Base-by-base conservation (phyloP, 2,888 invertebrate species). In the Coremacera marginata region DNA sequence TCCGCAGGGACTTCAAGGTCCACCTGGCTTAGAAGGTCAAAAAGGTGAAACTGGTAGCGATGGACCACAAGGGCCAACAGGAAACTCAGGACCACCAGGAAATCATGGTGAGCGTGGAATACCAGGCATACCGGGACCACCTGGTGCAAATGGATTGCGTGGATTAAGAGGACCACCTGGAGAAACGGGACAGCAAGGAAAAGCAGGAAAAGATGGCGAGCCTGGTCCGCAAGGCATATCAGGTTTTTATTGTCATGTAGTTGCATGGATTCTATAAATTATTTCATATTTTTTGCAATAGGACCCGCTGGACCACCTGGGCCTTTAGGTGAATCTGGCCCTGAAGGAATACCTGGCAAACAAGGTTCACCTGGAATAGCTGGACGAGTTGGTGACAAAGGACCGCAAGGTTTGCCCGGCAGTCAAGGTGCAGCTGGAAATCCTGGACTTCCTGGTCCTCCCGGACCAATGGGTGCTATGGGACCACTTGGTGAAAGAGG, bases 301-400 rank as follows among this genome's bases (percentile, higher is more conserved):
- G 95, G 95, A 2, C 91, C 92, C 0, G 91, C 92, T 80, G 95
- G 95, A 0, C 91, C 91, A 2, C 91, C 92, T 70, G 93, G 93
- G 5, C 89, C 88, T 11, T 83, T 87, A 68, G 92, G 92, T 11
- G 93, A 93, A 83, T 89, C 90, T 79, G 93, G 93, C 25, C 90
- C 91, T 2, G 92, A 92, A 86, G 93, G 88, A 4, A 84, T 92
- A 1, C 88, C 92, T 0, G 95, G 95, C 7, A 94, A 94, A 86
- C 90, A 91, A 73, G 95, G 95, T 3, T 92, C 92, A 52, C 92
- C 93, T 8, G 95, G 95, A 65, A 91, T 95, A 79, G 86, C 93
- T 3, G 95, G 95, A 51, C 90, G 95, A 80, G 91, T 93, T 25
- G 95, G 95, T 27, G 95, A 95, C 84, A 95, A 95, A 84, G 95